Evolutionary conservation across 2,797 vertebrate species (phyloP).

Genomic region (Amniataba percoides): DNA sequence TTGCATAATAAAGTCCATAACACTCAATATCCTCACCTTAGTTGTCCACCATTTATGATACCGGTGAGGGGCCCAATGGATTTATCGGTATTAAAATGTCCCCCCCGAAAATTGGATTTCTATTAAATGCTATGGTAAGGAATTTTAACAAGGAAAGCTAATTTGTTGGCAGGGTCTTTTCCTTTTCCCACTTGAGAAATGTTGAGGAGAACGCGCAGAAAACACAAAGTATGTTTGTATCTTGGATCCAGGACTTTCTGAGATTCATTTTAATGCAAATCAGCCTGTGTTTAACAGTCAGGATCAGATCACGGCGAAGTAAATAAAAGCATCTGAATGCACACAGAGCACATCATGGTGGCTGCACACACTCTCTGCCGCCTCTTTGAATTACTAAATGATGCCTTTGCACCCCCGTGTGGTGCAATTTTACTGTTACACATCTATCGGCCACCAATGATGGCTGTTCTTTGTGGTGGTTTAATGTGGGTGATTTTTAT

Average conservation of each 20-base stretch:
- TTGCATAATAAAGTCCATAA: slow-evolving; percentile 70
- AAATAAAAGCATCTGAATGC: slow-evolving; percentile 42
- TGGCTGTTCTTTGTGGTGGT: neutral
- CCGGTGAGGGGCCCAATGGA: slow-evolving; percentile 56
- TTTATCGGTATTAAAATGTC: slow-evolving; percentile 79
- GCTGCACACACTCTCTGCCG: neutral
- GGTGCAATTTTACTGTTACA: slow-evolving; percentile 46
- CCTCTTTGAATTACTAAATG: slow-evolving; percentile 15
- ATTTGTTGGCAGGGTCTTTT: slow-evolving; percentile 67
- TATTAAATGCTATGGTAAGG: slow-evolving; percentile 78
- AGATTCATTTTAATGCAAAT: slow-evolving; percentile 47
- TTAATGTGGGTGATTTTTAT: neutral
- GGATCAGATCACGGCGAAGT: slow-evolving; percentile 28
- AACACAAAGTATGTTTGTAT: slow-evolving; percentile 25
- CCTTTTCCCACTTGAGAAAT: slow-evolving; percentile 52
- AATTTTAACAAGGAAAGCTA: slow-evolving; percentile 79
- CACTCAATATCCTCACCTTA: slow-evolving; percentile 69
- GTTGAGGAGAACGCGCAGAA: slow-evolving; percentile 38
- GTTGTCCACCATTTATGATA: slow-evolving; percentile 66
- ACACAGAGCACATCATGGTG: neutral
- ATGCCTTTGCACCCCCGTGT: slow-evolving; percentile 71
- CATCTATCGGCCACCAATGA: neutral
- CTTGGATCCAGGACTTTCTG: slow-evolving; percentile 19
- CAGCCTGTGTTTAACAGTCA: slow-evolving; percentile 13
- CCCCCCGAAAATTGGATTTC: slow-evolving; percentile 80